Conservation (phyloP, 35 echinoderm and acorn worm genomes). For the Ophiothrix spiculata region DNA sequence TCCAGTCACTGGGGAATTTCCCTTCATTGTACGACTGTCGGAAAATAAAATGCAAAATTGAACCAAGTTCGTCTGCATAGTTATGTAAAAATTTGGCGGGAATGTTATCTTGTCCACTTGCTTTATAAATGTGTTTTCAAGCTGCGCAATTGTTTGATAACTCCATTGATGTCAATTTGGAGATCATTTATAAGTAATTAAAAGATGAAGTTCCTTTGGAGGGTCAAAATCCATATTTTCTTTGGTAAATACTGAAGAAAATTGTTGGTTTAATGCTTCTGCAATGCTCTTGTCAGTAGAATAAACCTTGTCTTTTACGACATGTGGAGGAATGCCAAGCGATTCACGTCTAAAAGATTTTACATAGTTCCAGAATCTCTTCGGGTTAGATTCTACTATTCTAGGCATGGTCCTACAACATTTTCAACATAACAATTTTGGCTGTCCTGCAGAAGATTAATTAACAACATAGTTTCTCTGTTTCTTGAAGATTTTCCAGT, state of each 20-base stretch:
- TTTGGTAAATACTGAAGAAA: constrained; percentile 31
- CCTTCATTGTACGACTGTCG: background rate
- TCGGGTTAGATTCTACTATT: constrained; percentile 19
- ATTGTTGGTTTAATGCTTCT: constrained; percentile 30
- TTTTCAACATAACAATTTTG: constrained; percentile 19
- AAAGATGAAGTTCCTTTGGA: constrained; percentile 14
- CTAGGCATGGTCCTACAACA: constrained; percentile 24
- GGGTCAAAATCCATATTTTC: background rate
- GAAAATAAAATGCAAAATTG: constrained; percentile 3
- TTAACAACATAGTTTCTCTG: constrained; percentile 27
- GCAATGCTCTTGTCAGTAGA: constrained; percentile 14
- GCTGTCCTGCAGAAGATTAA: background rate
- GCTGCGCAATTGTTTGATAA: constrained; percentile 29
- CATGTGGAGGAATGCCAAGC: background rate
- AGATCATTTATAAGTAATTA: background rate
- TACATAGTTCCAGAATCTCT: constrained; percentile 17
- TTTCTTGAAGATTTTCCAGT: constrained; percentile 22
- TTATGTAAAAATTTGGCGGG: constrained; percentile 1
- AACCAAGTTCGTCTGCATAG: constrained; percentile 10
- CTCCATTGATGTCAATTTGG: constrained; percentile 4
- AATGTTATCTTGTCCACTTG: constrained; percentile 25
- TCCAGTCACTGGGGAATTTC: constrained; percentile 21
- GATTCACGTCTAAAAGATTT: background rate
- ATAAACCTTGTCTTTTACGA: background rate
- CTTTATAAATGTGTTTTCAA: constrained; percentile 11